Percentiles rank a stretch among this genome's conserved stretches.
Conservation (phyloP, 2,797 vertebrate genomes). For the Lycodopsis pacificus region DNA sequence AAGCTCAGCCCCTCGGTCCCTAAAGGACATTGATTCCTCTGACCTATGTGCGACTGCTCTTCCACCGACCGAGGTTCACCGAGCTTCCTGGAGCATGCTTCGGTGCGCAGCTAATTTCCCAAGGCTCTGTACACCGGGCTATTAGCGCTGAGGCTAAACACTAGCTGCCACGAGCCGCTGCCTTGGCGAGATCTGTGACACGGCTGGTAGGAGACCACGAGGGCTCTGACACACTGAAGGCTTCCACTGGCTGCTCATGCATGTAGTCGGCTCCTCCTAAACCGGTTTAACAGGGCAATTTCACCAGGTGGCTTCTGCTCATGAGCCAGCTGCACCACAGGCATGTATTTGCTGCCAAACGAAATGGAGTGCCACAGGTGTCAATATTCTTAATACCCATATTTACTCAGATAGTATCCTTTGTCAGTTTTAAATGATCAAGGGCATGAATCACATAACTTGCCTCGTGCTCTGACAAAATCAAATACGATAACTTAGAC, state of each 20-base stretch:
- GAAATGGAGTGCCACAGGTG: background rate
- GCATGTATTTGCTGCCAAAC: background rate
- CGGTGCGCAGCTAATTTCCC: slow-evolving; percentile 77
- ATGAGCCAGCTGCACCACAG: slow-evolving; percentile 17
- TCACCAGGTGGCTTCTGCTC: slow-evolving; percentile 6
- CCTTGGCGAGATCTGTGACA: slow-evolving; percentile 66
- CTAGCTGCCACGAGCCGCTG: slow-evolving; percentile 57
- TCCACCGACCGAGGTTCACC: slow-evolving; percentile 52
- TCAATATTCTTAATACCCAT: background rate
- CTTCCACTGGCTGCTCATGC: slow-evolving; percentile 47
- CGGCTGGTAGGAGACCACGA: slow-evolving; percentile 28
- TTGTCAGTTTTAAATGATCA: background rate
- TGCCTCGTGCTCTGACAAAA: slow-evolving; percentile 5
- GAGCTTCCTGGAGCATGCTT: slow-evolving; percentile 59
- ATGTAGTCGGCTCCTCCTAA: slow-evolving; percentile 18
- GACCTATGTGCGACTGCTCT: slow-evolving; percentile 71
- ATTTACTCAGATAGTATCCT: background rate
- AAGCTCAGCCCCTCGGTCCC: slow-evolving; percentile 52
- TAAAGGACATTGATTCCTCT: slow-evolving; percentile 74
- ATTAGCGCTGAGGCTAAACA: slow-evolving; percentile 74
- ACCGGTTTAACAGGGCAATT: slow-evolving; percentile 32
- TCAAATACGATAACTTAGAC: background rate
- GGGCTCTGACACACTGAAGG: slow-evolving; percentile 31
- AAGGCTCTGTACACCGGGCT: slow-evolving; percentile 65
- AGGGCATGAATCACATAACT: background rate